Evolutionary conservation across 1,140 invertebrate species (phyloP).

Genomic region (Drosophila lacteicornis): DNA sequence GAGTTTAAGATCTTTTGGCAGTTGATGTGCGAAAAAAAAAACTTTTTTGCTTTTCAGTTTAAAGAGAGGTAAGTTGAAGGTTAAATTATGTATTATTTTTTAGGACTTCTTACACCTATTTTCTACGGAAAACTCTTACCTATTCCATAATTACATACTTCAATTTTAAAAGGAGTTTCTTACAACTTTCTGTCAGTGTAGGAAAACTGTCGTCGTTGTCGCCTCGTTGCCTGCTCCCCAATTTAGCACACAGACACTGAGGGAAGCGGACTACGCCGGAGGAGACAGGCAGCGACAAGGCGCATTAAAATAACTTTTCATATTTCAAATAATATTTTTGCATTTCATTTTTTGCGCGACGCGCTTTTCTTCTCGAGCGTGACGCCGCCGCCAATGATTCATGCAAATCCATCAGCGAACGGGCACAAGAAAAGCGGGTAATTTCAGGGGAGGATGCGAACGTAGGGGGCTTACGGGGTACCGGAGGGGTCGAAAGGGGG

Average conservation of each 20-base stretch:
- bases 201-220: constrained; percentile 75
- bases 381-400: constrained; percentile 79
- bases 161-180: background rate
- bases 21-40: background rate
- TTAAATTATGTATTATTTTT: background rate
- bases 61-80: too few relatives aligned
- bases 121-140: too few relatives aligned
- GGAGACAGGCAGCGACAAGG: constrained; percentile 34
- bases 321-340: constrained; percentile 74
- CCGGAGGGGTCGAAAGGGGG: background rate
- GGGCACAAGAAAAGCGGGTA: constrained; percentile 30
- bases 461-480: background rate
- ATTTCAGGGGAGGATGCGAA: constrained; percentile 7
- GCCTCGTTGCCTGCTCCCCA: constrained; percentile 63
- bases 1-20: background rate
- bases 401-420: constrained; percentile 76
- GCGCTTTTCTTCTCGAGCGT: constrained; percentile 76
- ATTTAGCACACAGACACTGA: constrained; percentile 56
- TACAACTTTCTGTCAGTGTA: constrained; percentile 15
- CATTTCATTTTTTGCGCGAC: constrained; percentile 57
- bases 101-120: background rate
- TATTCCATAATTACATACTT: too few relatives aligned
- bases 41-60: background rate
- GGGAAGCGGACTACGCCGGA: constrained; percentile 10
- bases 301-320: constrained; percentile 79